Base-by-base conservation (phyloP, 2,113 vertebrate species). In the Microtus pennsylvanicus region DNA sequence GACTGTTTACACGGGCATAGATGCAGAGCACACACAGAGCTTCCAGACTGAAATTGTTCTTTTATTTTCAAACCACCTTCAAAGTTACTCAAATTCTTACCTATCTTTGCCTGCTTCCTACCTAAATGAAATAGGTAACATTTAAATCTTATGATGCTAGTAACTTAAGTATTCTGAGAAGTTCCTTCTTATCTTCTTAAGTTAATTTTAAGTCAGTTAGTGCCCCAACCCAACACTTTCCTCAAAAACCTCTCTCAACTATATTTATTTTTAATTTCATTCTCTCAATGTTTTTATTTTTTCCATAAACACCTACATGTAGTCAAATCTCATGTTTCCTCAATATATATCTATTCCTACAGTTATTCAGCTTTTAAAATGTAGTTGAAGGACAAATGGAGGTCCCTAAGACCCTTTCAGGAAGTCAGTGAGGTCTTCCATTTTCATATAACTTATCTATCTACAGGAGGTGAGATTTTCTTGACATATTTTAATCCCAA, bases 161-260 rank as follows among this genome's bases (percentile, higher is more conserved):
- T 2, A 22, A 92, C 33, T 74, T 74, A 89, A 94, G 91, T 94
- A 76, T 82, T 24, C 42, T 88, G 1, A 88, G 30, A 72, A 21
- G 38, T 42, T 7, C 13, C 11, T 83, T 42, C 26, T n/a, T 89
- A 5, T 6, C 52, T 89, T 89, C 19, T 77, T 95, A 87, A 89
- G 42, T 30, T 89, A 93, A 81, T 67, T 93, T 35, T 94, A 81
- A n/a, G 47, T 55, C 58, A 93, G 12, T 13, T 55, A 95, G 14
- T 21, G 67, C 55, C 33, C 13, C 45, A 77, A 52, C 22, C 16
- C 38, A 45, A 50, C 13, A 26, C 33, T 50, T 33, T 81, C 70
- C 96, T 91, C 42, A 96, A 87, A 92, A 96, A 90, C 16, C 30
- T 92, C 30, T 96, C 83, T 94, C 24, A 47, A 87, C 35, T 70